These are phyloP conservation scores for Orchestes rusci DNA, from an alignment of 2,888 invertebrate species.

Conservation along the genomic window DNA sequence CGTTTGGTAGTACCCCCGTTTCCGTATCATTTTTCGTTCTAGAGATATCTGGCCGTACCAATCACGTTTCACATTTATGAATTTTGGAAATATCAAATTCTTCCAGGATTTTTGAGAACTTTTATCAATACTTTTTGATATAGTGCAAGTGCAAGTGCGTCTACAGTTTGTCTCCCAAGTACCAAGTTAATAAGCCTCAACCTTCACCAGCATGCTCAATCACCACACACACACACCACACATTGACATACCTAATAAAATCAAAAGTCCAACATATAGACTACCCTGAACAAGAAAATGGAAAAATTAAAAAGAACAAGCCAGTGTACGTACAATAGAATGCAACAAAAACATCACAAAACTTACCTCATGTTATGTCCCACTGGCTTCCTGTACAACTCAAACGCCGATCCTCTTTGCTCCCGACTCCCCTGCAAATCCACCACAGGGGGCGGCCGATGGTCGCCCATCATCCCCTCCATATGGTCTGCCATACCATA, in stretches of 20 bases:
- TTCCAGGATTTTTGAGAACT: too few species aligned
- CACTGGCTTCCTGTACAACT: slow-evolving; percentile 85
- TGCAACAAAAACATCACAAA: neutral
- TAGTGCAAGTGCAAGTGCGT: too few species aligned
- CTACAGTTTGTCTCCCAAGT: too few species aligned
- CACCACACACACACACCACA: slow-evolving; percentile 9
- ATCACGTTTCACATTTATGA: too few species aligned
- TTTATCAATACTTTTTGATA: too few species aligned
- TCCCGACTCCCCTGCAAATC: slow-evolving; percentile 80
- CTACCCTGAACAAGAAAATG: slow-evolving; percentile 33
- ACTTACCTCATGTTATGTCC: slow-evolving; percentile 75
- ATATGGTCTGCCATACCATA: slow-evolving; percentile 27
- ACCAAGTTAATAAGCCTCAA: too few species aligned
- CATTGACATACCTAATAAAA: slow-evolving; percentile 30
- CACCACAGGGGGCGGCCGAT: slow-evolving; percentile 40
- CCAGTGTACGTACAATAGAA: slow-evolving; percentile 38
- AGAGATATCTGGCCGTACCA: too few species aligned
- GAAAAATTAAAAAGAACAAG: slow-evolving; percentile 28
- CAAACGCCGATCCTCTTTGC: slow-evolving; percentile 91
- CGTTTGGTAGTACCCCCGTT: neutral
- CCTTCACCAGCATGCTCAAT: neutral
- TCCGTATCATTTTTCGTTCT: too few species aligned
- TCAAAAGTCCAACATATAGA: slow-evolving; percentile 36
- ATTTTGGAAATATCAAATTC: too few species aligned
- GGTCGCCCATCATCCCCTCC: slow-evolving; percentile 25